These are phyloP conservation scores for Pachyramphus minor DNA, from an alignment of 2,113 vertebrate genomes.

Conservation along the genomic window DNA sequence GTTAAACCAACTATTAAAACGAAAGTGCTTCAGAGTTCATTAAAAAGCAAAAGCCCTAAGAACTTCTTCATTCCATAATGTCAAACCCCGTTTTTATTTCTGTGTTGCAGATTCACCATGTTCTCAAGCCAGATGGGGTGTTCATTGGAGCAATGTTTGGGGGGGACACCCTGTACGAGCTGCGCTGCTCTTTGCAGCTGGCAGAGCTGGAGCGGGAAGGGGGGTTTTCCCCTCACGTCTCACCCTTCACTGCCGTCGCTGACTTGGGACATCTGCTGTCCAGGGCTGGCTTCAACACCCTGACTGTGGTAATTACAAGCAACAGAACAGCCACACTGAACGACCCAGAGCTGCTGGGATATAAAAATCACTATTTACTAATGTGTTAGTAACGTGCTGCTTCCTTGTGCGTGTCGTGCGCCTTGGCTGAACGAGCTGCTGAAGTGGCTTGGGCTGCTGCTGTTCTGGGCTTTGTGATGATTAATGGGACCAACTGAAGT, in stretches of 20 bases:
- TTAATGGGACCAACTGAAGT: neutral
- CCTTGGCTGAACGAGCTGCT: neutral
- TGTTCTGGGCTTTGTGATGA: neutral
- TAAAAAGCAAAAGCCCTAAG: neutral
- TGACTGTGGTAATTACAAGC: constrained; percentile 86
- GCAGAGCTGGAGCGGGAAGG: constrained; percentile 92
- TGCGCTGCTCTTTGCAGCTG: constrained; percentile 93
- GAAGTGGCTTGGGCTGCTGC: neutral
- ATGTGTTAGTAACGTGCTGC: neutral
- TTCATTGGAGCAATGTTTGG: constrained; percentile 95
- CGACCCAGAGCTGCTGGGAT: neutral
- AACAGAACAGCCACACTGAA: neutral
- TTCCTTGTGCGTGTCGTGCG: neutral
- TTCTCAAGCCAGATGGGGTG: constrained; percentile 89
- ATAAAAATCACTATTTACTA: neutral
- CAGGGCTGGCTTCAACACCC: constrained; percentile 89
- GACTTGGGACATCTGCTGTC: constrained; percentile 90
- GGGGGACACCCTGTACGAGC: constrained; percentile 89
- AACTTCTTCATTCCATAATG: neutral
- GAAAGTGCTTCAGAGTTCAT: neutral
- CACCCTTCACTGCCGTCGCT: constrained; percentile 86
- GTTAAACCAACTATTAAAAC: rapidly evolving
- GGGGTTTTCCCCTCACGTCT: constrained; percentile 89
- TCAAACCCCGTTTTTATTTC: rapidly evolving
- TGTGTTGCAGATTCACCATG: constrained; percentile 81